Base-by-base conservation (phyloP, 2,113 vertebrate species). In the Miniopterus natalensis region DNA sequence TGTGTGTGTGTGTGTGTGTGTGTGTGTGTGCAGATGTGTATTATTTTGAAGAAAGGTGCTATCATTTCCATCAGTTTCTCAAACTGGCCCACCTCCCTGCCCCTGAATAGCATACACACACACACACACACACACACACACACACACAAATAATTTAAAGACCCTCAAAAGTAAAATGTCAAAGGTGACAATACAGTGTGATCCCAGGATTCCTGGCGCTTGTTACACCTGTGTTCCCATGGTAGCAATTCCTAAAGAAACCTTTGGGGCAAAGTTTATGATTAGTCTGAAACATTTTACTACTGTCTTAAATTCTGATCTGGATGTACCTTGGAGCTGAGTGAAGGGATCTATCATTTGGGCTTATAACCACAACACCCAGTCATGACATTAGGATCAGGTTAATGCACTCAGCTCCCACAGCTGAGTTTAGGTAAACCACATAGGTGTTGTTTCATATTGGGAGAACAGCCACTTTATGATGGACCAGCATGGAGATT, bases 41-140 rank as follows among this genome's bases (percentile, higher is more conserved):
- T 68, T 40, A 93, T 80, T 79, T 88, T 83, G 63, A 29, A 94
- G 66, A 84, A 93, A 36, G 73, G 36, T 63, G 31, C 57, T 87
- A 20, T 74, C 49, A 75, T 91, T 95, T 88, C 68, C 59, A 61
- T 61, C 15, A 71, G 65, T 75, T 68, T 90, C 36, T 92, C 47
- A 36, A 90, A 95, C 87, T 20, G 81, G 66, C 23, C 53, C 42
- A 91, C n/a, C 5, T 15, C 5, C 31, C 40, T 88, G 17, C 27
- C 20, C 51, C 40, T 91, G 15, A 8, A 42, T 21, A 80, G 13
- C 5, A 31, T 29, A 55, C 15, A n/a, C 20, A 36, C 23, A 61
- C 29, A 80, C 13, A 65, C 40, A 66, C 17, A 55, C 29, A 36
- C 23, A 65, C 45, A 53, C n/a, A 78, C 15, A 12, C 4, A 23